These are phyloP conservation scores for Gephyroberyx darwinii DNA, from an alignment of 2,797 vertebrate genomes.

Conservation along the genomic window DNA sequence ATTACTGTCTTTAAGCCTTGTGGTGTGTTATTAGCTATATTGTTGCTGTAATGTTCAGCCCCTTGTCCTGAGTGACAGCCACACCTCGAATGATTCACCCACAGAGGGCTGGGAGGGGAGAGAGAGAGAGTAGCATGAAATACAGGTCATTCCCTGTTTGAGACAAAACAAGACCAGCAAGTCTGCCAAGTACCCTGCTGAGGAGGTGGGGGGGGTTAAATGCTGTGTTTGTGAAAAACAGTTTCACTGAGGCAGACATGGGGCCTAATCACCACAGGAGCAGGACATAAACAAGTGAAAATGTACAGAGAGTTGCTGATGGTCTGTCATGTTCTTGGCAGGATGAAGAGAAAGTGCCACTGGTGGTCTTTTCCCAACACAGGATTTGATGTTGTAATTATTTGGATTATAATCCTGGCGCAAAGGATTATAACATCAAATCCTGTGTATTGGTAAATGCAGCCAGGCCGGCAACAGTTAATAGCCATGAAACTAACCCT, in stretches of 20 bases:
- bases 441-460: too few relatives aligned
- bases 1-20: constrained; percentile 36
- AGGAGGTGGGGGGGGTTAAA: constrained; percentile 21
- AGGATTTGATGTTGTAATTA: too few relatives aligned
- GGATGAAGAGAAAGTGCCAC: constrained; percentile 1
- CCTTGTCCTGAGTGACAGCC: constrained; percentile 49
- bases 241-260: constrained; percentile 18
- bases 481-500: constrained; percentile 32
- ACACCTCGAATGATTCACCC: constrained; percentile 68
- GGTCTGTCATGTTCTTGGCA: not conserved
- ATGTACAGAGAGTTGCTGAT: not conserved
- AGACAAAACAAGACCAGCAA: constrained; percentile 75
- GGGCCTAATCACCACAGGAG: not conserved
- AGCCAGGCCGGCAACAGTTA: not conserved
- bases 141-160: constrained; percentile 63
- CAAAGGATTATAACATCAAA: too few relatives aligned
- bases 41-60: constrained; percentile 8
- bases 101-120: constrained; percentile 30
- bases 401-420: too few relatives aligned
- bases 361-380: not conserved
- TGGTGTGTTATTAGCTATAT: constrained; percentile 35
- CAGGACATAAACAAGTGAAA: not conserved
- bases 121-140: constrained; percentile 58
- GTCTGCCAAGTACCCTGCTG: constrained; percentile 63
- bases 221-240: constrained; percentile 27